Conservation (phyloP, 2,888 invertebrate genomes). For the Rotaria magnacalcarata region DNA sequence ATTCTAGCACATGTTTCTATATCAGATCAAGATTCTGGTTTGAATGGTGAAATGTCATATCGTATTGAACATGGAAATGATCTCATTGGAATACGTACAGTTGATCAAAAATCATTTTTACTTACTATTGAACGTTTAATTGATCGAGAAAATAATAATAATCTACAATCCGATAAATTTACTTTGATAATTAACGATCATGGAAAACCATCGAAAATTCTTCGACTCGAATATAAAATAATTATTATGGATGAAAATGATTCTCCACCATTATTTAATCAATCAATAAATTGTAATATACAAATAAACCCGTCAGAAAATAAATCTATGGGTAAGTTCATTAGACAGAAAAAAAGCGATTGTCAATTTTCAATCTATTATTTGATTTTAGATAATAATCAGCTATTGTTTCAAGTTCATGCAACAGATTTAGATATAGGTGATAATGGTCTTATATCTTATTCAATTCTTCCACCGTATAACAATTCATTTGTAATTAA, state of each 20-base stretch:
- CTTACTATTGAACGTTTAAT: neutral
- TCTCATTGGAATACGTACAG: neutral
- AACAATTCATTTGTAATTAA: neutral
- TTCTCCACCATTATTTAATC: neutral
- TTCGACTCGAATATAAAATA: slow-evolving; percentile 16
- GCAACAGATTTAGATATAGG: neutral
- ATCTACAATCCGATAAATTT: neutral
- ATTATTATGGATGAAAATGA: slow-evolving; percentile 32
- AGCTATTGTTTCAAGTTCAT: neutral
- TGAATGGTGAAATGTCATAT: slow-evolving; percentile 22
- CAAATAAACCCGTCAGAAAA: slow-evolving; percentile 7
- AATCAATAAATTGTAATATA: slow-evolving; percentile 27
- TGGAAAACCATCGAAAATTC: neutral
- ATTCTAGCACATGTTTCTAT: slow-evolving; percentile 44
- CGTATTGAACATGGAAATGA: neutral
- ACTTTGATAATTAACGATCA: neutral
- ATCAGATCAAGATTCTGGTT: slow-evolving; percentile 37
- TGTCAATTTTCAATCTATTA: too few species aligned
- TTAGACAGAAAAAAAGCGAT: neutral
- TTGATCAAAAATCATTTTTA: slow-evolving; percentile 33
- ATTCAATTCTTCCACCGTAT: slow-evolving; percentile 11
- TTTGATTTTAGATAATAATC: neutral
- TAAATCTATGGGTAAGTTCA: neutral
- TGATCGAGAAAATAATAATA: neutral
- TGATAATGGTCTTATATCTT: slow-evolving; percentile 15